Percentiles rank a stretch among this genome's conserved stretches.
Evolutionary conservation across 2,888 invertebrate species (phyloP).

Genomic region (Dicyrtoma fusca): DNA sequence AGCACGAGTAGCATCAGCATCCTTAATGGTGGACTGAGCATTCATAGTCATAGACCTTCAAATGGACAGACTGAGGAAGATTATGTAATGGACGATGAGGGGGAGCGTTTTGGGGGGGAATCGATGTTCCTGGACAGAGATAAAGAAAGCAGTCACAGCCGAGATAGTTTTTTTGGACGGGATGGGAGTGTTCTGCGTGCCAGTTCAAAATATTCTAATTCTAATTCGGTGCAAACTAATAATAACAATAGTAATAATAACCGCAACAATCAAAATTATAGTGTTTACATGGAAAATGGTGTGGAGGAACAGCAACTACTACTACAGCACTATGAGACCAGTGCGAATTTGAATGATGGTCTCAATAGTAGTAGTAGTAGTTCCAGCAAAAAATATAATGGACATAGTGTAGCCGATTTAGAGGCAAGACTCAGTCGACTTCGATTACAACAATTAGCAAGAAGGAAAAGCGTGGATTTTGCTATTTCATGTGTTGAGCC

Average conservation of each 20-base stretch:
- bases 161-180: too few species aligned
- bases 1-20: conserved; percentile 15
- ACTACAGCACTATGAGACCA: neutral
- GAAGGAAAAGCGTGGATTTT: conserved; percentile 55
- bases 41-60: neutral
- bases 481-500: conserved; percentile 56
- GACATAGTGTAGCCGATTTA: conserved; percentile 50
- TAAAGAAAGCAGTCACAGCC: neutral
- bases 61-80: too few species aligned
- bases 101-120: too few species aligned
- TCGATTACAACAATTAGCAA: conserved; percentile 50
- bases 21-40: conserved; percentile 17
- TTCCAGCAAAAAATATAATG: conserved; percentile 46
- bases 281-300: too few species aligned
- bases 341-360: neutral
- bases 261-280: conserved; percentile 8
- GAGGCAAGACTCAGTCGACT: conserved; percentile 51
- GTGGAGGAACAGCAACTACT: neutral
- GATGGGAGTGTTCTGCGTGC: too few species aligned
- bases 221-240: neutral
- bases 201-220: too few species aligned
- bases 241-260: conserved; percentile 1
- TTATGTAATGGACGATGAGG: too few species aligned
- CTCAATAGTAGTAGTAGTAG: neutral
- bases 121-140: neutral